A percentile compares a stretch with the other conserved stretches of the same genome.
phyloP scores from a whole-genome alignment of 2,113 vertebrate genomes.

The Labrus mixtus region DNA sequence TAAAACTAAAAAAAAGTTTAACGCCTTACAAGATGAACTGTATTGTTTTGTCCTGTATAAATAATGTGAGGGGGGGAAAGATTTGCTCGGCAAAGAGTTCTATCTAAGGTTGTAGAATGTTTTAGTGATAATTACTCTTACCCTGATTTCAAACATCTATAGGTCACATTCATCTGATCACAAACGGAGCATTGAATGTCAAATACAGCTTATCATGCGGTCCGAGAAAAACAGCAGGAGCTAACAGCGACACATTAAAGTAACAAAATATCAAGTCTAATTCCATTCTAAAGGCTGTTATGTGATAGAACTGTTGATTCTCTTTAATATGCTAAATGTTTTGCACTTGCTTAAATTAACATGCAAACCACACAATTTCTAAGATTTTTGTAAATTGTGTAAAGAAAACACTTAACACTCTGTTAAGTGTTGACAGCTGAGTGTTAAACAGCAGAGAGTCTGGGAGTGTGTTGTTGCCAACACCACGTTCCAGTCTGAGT shows the following conservation, averaged over 20 bases:
- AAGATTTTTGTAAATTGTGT: constrained; percentile 33
- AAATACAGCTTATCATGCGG: background rate
- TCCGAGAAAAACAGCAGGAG: background rate
- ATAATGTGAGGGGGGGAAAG: background rate
- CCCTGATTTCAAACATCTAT: background rate
- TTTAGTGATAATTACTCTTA: constrained; percentile 20
- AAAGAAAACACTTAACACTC: constrained; percentile 26
- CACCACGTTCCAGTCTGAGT: constrained; percentile 64
- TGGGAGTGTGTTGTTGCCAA: constrained; percentile 68
- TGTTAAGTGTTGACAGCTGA: constrained; percentile 35
- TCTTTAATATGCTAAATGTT: constrained; percentile 7
- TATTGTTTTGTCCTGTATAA: no score
- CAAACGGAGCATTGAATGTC: background rate
- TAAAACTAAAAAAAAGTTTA: no score
- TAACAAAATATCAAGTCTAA: background rate
- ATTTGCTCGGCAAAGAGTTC: background rate
- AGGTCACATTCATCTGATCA: background rate
- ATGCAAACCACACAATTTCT: constrained; percentile 12
- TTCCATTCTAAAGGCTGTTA: background rate
- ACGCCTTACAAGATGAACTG: no score
- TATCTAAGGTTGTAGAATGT: background rate
- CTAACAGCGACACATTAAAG: no score
- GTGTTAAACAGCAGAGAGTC: constrained; percentile 60
- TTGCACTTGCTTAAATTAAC: constrained; percentile 4
- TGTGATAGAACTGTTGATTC: background rate